Conservation (phyloP, 2,888 invertebrate genomes). For the Therioaphis trifolii region DNA sequence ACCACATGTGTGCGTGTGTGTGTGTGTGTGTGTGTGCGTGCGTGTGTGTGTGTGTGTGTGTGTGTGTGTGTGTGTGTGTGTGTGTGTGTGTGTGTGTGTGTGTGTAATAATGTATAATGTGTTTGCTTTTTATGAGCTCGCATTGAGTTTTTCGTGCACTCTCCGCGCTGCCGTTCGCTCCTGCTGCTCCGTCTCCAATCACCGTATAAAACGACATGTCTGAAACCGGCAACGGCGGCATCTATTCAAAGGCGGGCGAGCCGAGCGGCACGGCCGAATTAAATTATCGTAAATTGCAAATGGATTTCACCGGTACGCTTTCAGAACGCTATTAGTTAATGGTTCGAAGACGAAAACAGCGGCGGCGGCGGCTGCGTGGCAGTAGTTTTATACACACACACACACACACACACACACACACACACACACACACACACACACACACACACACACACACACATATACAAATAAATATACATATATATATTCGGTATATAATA, state of each 20-base stretch:
- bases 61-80: too few relatives aligned
- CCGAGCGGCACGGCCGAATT: slow-evolving; percentile 8
- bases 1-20: too few relatives aligned
- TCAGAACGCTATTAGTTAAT: slow-evolving; percentile 55
- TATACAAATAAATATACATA: neutral
- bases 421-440: too few relatives aligned
- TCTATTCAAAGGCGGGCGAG: neutral
- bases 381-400: too few relatives aligned
- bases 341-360: slow-evolving; percentile 43
- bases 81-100: neutral
- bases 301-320: slow-evolving; percentile 54
- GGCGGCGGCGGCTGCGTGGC: neutral
- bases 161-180: neutral
- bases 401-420: too few relatives aligned
- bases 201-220: neutral
- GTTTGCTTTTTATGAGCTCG: neutral
- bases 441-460: too few relatives aligned
- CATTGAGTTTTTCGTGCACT: neutral
- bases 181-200: neutral
- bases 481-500: neutral
- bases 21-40: neutral
- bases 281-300: slow-evolving; percentile 57
- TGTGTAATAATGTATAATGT: neutral
- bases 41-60: neutral
- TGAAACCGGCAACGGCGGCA: neutral